These are phyloP conservation scores for Anthoscopus minutus DNA, from an alignment of 2,113 vertebrate species.

Conservation along the genomic window DNA sequence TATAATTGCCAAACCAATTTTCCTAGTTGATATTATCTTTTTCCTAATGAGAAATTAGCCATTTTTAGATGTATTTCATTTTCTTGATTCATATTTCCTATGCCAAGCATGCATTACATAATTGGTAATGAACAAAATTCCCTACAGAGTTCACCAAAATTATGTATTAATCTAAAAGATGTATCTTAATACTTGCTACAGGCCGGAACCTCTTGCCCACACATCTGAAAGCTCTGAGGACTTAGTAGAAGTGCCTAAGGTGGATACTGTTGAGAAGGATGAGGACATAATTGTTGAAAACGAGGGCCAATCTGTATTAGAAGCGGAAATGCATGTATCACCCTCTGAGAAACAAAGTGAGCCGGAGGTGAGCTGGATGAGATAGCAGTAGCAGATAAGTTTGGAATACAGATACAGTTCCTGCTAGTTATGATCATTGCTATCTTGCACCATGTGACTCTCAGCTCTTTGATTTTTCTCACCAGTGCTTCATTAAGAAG, in stretches of 20 bases:
- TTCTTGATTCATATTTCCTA: background rate
- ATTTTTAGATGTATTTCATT: background rate
- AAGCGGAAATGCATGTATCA: background rate
- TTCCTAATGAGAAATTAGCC: background rate
- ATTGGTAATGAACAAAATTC: background rate
- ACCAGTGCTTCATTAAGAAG: background rate
- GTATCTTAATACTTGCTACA: background rate
- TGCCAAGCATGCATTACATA: background rate
- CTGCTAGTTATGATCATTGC: background rate
- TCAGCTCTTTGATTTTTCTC: background rate
- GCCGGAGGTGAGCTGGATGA: constrained; percentile 48
- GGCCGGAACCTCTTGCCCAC: background rate
- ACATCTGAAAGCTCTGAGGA: constrained; percentile 51
- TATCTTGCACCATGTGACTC: background rate
- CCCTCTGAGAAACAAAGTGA: constrained; percentile 53
- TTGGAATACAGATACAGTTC: background rate
- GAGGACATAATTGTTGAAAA: background rate
- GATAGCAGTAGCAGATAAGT: background rate
- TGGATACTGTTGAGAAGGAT: background rate
- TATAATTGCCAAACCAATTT: background rate
- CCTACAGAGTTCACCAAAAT: background rate
- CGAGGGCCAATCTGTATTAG: background rate
- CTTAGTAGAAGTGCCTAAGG: background rate
- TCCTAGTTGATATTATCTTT: background rate
- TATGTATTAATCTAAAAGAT: background rate